These are phyloP conservation scores for Galleria mellonella DNA, from an alignment of 1,140 invertebrate species.

Conservation along the genomic window DNA sequence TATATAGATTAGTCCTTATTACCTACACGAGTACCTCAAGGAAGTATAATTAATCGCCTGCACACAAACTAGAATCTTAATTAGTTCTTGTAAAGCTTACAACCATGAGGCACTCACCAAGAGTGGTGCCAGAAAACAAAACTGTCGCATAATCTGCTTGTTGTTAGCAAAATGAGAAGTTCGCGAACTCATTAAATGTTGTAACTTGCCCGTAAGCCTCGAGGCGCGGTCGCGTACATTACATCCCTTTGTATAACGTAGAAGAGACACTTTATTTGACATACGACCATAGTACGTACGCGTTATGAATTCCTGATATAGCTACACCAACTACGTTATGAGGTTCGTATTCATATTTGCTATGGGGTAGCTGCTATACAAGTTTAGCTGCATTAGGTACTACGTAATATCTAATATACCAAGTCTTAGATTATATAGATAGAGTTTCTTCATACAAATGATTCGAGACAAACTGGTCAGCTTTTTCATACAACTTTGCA, in stretches of 20 bases:
- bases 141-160: constrained; percentile 23
- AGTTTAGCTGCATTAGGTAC: not conserved
- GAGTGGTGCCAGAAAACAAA: constrained; percentile 21
- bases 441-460: too few species aligned
- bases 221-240: constrained; percentile 20
- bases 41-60: too few species aligned
- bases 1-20: too few species aligned
- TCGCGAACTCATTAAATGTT: constrained; percentile 32
- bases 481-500: too few species aligned
- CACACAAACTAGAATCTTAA: not conserved
- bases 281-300: constrained; percentile 15
- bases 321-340: too few species aligned
- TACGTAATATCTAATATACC: not conserved
- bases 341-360: too few species aligned
- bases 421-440: too few species aligned
- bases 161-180: constrained; percentile 22
- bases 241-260: constrained; percentile 13
- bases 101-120: not conserved
- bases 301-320: constrained; percentile 23
- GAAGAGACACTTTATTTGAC: constrained; percentile 29
- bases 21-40: too few species aligned
- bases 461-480: too few species aligned
- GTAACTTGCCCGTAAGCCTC: constrained; percentile 23
- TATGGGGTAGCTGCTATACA: not conserved
- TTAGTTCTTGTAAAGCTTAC: not conserved